phyloP scores from a whole-genome alignment of 2,113 vertebrate genomes.

The Phylloscopus trochilus region DNA sequence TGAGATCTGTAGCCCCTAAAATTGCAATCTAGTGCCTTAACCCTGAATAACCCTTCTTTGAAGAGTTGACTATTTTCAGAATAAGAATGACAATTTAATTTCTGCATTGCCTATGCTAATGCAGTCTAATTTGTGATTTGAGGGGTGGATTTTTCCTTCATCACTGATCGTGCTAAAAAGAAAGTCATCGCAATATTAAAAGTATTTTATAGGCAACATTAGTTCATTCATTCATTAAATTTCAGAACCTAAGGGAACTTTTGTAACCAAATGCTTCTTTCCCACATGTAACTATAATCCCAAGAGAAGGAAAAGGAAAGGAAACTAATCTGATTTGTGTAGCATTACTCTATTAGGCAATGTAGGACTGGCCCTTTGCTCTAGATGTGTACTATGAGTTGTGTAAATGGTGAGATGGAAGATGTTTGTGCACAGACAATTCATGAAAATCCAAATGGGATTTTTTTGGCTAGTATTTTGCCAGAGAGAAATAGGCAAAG shows the following conservation, averaged over 20 bases:
- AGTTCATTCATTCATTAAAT: neutral
- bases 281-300: neutral
- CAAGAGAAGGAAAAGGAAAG: neutral
- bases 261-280: neutral
- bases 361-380: neutral
- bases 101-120: neutral
- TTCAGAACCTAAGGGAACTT: accelerated
- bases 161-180: neutral
- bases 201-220: neutral
- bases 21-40: neutral
- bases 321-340: neutral
- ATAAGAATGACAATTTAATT: neutral
- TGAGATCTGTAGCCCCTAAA: neutral
- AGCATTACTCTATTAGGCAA: neutral
- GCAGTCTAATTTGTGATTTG: neutral
- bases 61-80: neutral
- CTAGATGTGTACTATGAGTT: neutral
- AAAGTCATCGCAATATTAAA: neutral
- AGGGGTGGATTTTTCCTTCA: neutral
- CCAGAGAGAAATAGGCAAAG: neutral
- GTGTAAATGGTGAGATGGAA: neutral
- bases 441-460: neutral
- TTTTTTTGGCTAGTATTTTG: neutral
- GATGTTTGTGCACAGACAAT: neutral
- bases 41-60: neutral